phyloP scores from a whole-genome alignment of 2,888 invertebrate genomes.

The Cosmorhoe ocellata region DNA sequence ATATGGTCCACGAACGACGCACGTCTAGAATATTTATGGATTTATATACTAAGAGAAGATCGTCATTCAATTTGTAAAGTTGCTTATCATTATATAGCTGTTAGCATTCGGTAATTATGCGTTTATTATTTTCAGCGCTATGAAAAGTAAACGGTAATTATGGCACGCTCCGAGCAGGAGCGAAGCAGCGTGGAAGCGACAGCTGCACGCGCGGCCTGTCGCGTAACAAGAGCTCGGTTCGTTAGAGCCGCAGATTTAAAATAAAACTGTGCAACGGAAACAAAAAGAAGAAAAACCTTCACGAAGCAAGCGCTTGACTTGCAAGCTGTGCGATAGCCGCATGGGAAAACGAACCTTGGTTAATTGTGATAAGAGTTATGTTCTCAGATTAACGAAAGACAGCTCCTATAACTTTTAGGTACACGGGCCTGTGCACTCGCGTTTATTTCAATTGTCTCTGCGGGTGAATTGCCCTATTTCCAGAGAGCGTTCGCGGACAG shows the following conservation, averaged over 20 bases:
- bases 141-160: constrained; percentile 15
- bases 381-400: constrained; percentile 27
- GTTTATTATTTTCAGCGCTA: constrained; percentile 19
- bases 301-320: constrained; percentile 64
- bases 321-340: constrained; percentile 46
- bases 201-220: constrained; percentile 55
- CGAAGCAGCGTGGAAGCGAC: constrained; percentile 40
- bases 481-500: constrained; percentile 62
- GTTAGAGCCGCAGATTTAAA: constrained; percentile 77
- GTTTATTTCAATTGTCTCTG: constrained; percentile 78
- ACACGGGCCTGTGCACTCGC: constrained; percentile 43
- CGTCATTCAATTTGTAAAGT: constrained; percentile 28
- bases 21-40: constrained; percentile 49
- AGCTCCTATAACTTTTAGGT: constrained; percentile 41
- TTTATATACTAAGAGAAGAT: constrained; percentile 44
- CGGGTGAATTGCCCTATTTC: constrained; percentile 76
- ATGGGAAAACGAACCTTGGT: constrained; percentile 48
- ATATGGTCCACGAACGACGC: constrained; percentile 46
- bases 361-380: constrained; percentile 49
- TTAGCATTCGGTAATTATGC: constrained; percentile 23
- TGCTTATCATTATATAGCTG: neutral
- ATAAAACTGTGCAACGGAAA: constrained; percentile 70
- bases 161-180: constrained; percentile 12
- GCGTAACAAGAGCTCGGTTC: constrained; percentile 70
- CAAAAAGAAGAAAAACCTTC: constrained; percentile 70